Conservation (phyloP, 2,888 invertebrate genomes). For the Rapana venosa region DNA sequence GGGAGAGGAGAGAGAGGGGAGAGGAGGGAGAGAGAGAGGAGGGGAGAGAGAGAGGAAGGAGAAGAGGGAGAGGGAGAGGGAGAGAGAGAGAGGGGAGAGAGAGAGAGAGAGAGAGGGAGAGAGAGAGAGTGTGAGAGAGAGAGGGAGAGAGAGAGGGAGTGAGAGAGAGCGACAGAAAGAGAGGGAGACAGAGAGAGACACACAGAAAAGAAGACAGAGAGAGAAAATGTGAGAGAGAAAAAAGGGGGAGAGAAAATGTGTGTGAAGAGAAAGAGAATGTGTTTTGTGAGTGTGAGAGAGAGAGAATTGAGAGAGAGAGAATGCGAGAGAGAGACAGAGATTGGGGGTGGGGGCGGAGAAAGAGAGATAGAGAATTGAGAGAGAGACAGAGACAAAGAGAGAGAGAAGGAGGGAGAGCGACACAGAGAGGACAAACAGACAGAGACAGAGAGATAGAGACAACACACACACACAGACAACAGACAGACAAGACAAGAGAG, state of each 20-base stretch:
- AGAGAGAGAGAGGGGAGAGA: background rate
- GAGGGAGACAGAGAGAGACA: no score
- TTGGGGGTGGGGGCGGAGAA: background rate
- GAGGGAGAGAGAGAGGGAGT: no score
- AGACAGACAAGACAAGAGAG: no score
- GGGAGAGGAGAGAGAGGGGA: background rate
- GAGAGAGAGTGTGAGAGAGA: no score
- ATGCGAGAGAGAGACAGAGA: background rate
- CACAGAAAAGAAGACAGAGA: no score
- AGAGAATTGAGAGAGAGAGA: background rate
- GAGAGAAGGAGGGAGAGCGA: background rate
- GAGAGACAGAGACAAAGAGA: background rate
- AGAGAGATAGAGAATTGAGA: background rate
- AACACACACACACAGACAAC: no score
- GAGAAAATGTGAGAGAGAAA: no score
- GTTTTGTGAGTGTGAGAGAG: background rate
- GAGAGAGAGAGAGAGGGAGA: background rate
- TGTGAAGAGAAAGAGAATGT: background rate
- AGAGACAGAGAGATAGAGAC: no score
- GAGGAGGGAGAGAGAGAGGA: background rate
- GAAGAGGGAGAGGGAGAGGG: background rate
- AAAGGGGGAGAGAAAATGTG: background rate
- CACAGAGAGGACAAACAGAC: no score
- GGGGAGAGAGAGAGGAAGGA: background rate
- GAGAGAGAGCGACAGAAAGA: no score